phyloP scores from a whole-genome alignment of 2,888 invertebrate genomes.

The Scelioninae gen. 2 region DNA sequence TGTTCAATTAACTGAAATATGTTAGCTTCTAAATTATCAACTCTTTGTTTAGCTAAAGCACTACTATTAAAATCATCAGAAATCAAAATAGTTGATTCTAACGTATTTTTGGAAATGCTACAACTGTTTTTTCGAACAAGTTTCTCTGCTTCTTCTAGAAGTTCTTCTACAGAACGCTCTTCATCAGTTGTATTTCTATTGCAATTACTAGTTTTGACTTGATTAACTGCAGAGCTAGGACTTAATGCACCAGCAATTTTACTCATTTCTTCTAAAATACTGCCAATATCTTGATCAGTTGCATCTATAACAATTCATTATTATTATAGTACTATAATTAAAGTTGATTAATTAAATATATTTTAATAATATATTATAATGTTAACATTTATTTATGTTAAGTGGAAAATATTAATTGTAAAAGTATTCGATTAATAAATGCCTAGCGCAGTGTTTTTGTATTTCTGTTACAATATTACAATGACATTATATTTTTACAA shows the following conservation, averaged over 20 bases:
- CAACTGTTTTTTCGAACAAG: constrained; percentile 69
- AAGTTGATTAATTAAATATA: constrained; percentile 19
- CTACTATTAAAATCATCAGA: constrained; percentile 64
- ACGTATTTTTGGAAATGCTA: constrained; percentile 68
- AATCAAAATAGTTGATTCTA: constrained; percentile 68
- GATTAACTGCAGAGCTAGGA: constrained; percentile 67
- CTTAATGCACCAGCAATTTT: constrained; percentile 71
- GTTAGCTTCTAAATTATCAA: constrained; percentile 68
- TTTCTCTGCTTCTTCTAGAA: constrained; percentile 72
- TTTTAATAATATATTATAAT: constrained; percentile 1
- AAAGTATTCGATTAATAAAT: no score
- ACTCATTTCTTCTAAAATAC: constrained; percentile 73
- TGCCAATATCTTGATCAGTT: constrained; percentile 73
- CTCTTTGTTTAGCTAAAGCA: constrained; percentile 60
- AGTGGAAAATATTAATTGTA: no score
- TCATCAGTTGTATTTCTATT: constrained; percentile 68
- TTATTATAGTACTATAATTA: no score
- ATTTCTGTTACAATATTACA: no score
- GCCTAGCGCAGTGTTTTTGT: no score
- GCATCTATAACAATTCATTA: no score
- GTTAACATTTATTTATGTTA: no score
- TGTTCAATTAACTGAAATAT: constrained; percentile 72
- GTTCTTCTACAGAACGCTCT: constrained; percentile 72
- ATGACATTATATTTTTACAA: no score
- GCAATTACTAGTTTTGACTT: constrained; percentile 64